phyloP scores from a whole-genome alignment of 30 jellyfish, hydroid and myxozoan species.

The Hydractinia symbiolongicarpus region DNA sequence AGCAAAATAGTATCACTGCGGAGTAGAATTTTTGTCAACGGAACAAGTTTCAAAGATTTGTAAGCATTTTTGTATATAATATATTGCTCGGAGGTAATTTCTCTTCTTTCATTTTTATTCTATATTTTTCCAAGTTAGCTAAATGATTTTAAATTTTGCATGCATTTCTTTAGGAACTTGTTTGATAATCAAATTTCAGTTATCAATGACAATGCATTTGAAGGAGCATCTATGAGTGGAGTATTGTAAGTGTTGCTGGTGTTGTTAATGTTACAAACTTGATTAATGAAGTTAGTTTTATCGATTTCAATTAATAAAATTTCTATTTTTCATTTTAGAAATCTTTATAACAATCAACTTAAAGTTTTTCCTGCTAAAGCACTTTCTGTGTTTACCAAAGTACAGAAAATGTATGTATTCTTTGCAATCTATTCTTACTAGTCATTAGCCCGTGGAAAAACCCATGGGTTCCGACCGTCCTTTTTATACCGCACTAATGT shows the following conservation, averaged over 20 bases:
- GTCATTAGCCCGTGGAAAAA: no score
- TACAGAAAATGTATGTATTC: slow-evolving; percentile 52
- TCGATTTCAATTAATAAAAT: background rate
- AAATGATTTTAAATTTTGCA: no score
- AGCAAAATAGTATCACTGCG: slow-evolving; percentile 56
- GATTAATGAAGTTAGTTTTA: background rate
- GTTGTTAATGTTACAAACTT: background rate
- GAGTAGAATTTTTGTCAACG: slow-evolving; percentile 47
- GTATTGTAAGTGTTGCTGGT: slow-evolving; percentile 27
- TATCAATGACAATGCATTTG: slow-evolving; percentile 56
- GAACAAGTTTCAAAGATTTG: slow-evolving; percentile 65
- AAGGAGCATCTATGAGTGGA: slow-evolving; percentile 46
- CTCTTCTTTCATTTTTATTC: no score
- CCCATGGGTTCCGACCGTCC: no score
- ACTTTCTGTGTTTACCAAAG: slow-evolving; percentile 31
- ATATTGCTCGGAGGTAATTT: background rate
- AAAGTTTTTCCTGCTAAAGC: slow-evolving; percentile 48
- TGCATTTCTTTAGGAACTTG: slow-evolving; percentile 33
- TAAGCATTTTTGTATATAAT: slow-evolving; percentile 28
- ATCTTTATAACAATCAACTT: slow-evolving; percentile 46
- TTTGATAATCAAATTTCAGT: slow-evolving; percentile 44
- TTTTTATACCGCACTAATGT: no score
- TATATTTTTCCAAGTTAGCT: no score
- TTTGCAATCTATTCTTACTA: background rate
- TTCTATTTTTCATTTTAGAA: slow-evolving; percentile 33